Conservation (phyloP, 2,888 invertebrate species). For the Euplagia quadripunctaria region DNA sequence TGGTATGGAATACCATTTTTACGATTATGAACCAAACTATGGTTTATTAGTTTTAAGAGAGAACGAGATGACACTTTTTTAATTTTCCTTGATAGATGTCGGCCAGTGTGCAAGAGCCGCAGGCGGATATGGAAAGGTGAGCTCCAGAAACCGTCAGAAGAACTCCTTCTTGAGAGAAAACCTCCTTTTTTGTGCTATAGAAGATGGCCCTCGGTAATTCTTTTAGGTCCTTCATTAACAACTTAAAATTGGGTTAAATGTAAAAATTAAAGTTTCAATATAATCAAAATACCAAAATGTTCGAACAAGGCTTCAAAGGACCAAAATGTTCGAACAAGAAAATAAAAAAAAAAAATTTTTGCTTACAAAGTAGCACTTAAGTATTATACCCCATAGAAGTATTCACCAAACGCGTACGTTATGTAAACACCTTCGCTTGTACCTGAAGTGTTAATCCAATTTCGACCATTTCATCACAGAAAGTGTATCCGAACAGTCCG, state of each 20-base stretch:
- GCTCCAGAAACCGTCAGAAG: constrained; percentile 64
- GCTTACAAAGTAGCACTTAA: too few relatives aligned
- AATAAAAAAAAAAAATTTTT: too few relatives aligned
- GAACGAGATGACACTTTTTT: too few relatives aligned
- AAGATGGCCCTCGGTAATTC: constrained; percentile 64
- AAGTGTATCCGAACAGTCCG: constrained; percentile 68
- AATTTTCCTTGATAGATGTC: constrained; percentile 57
- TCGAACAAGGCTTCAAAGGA: too few relatives aligned
- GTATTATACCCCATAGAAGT: too few relatives aligned
- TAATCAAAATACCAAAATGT: too few relatives aligned
- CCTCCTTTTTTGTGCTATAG: constrained; percentile 61
- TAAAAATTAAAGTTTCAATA: too few relatives aligned
- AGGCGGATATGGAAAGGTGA: constrained; percentile 66
- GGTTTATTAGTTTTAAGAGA: not conserved
- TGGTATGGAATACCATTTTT: not conserved
- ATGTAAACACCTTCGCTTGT: too few relatives aligned
- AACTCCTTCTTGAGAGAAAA: constrained; percentile 66
- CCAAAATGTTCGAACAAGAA: too few relatives aligned
- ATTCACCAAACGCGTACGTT: too few relatives aligned
- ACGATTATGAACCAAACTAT: not conserved
- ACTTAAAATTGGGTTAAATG: too few relatives aligned
- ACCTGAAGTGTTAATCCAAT: not conserved
- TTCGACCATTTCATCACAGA: constrained; percentile 54
- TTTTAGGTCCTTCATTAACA: too few relatives aligned
- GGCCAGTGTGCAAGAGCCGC: constrained; percentile 69